Conservation (phyloP, 2,888 invertebrate genomes). For the Drosophila histrio region DNA sequence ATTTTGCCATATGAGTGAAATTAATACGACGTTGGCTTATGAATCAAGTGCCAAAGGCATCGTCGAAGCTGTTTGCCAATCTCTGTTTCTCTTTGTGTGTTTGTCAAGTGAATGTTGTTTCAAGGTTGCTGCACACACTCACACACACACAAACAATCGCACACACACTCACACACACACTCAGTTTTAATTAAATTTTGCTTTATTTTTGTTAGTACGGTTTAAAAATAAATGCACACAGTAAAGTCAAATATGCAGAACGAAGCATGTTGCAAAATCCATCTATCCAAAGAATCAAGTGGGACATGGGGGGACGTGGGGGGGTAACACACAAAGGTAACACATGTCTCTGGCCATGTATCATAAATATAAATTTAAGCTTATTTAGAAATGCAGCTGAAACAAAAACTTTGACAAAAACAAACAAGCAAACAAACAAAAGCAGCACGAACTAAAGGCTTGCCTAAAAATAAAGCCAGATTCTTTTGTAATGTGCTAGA, state of each 20-base stretch:
- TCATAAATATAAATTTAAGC: constrained; percentile 69
- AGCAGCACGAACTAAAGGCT: constrained; percentile 5
- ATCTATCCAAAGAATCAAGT: background rate
- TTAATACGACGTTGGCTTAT: constrained; percentile 68
- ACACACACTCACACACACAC: constrained; percentile 31
- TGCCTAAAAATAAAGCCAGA: constrained; percentile 23
- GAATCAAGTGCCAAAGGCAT: constrained; percentile 68
- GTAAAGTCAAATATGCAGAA: constrained; percentile 47
- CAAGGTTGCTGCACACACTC: constrained; percentile 62
- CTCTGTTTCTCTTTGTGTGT: constrained; percentile 26
- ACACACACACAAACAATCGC: constrained; percentile 28
- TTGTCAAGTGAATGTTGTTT: constrained; percentile 63
- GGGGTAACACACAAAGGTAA: background rate
- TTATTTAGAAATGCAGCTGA: constrained; percentile 51
- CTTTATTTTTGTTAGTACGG: constrained; percentile 27
- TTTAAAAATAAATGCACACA: constrained; percentile 65
- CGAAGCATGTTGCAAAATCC: constrained; percentile 24
- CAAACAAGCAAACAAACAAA: constrained; percentile 22
- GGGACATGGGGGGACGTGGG: background rate
- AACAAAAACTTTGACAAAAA: constrained; percentile 21
- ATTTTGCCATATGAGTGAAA: constrained; percentile 71
- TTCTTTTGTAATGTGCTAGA: background rate
- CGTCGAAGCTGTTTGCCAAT: constrained; percentile 58
- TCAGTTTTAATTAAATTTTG: constrained; percentile 67
- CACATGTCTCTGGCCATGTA: constrained; percentile 12